A percentile compares a stretch with the other conserved stretches of the same genome.
Evolutionary conservation across 1,140 invertebrate species (phyloP).

Genomic region (Drosophila mayri): DNA sequence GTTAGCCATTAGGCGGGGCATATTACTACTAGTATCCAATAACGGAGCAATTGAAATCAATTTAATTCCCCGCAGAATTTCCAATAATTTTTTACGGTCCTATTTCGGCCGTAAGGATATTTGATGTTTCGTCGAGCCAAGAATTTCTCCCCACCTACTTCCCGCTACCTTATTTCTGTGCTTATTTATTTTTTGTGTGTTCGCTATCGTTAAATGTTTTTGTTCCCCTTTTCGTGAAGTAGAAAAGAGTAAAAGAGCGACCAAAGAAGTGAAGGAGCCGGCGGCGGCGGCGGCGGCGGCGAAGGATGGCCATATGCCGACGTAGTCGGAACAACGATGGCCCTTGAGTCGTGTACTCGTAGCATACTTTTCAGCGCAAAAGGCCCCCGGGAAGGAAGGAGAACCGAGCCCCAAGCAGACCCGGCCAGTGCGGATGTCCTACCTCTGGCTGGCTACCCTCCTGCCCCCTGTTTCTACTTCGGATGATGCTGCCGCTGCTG

Average conservation of each 20-base stretch:
- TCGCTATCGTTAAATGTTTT: conserved; percentile 75
- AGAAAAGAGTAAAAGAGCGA: not conserved
- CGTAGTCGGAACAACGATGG: conserved; percentile 52
- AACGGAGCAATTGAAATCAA: conserved; percentile 33
- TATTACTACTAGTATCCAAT: conserved; percentile 36
- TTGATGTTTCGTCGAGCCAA: conserved; percentile 44
- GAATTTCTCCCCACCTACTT: conserved; percentile 4
- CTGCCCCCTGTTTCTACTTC: not conserved
- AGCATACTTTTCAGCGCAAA: conserved; percentile 77
- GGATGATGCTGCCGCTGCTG: conserved; percentile 1
- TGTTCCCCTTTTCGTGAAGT: conserved; percentile 36
- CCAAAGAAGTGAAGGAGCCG: not conserved
- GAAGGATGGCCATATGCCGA: conserved; percentile 58
- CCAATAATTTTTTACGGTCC: conserved; percentile 34
- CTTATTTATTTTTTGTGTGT: conserved; percentile 39
- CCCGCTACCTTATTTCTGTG: not conserved
- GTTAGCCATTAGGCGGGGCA: conserved; percentile 20
- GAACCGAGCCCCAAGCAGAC: conserved; percentile 12
- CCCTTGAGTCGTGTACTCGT: conserved; percentile 69
- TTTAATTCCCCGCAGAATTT: conserved; percentile 23
- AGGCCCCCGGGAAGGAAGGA: conserved; percentile 45
- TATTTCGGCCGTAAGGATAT: conserved; percentile 37
- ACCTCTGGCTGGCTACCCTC: conserved; percentile 11
- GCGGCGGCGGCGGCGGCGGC: conserved; percentile 30
- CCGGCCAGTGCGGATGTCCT: conserved; percentile 35